Base-by-base conservation (phyloP, 2,113 vertebrate genomes). In the Pluvialis apricaria region DNA sequence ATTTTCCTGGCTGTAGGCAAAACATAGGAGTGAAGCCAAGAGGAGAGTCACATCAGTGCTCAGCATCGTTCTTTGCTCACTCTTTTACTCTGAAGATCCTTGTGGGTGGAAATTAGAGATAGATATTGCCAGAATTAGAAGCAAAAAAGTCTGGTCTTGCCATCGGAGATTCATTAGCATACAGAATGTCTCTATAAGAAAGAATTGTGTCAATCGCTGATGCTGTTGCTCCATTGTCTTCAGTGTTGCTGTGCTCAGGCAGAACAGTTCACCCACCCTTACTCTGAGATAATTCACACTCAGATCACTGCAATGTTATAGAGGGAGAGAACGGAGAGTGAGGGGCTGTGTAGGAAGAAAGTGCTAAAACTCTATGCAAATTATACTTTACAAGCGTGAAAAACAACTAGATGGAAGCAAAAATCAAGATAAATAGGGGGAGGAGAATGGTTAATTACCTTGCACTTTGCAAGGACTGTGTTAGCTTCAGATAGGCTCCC, bases 361-460 rank as follows among this genome's bases (percentile, higher is more conserved):
- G 82, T 40, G 70, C 69, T 93, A 79, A 95, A 96, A 91, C 76
- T 80, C 62, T 69, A 90, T 85, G 83, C 85, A 97, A 96, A 66
- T 92, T 96, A 85, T 71, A 82, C 68, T 87, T 90, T 83, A 80
- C 44, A 54, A 90, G 79, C 94, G 4, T 80, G 88, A 83, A 79
- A 96, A 91, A 87, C 94, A 89, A 91, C 89, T 95, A 95, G 90
- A 96, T 95, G 90, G 45, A 96, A 92, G 94, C 72, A 94, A 97
- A 97, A 97, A 96, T 94, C 82, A 57, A 95, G 94, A 96, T 92
- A 96, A 96, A 97, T 77, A 82, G 76, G 90, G 79, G 92, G 86
- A 97, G 97, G 92, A 97, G 95, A 95, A 96, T 49, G 52, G 92
- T 91, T 96, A 86, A 96, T 96, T 94, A 96, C 93, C 75, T 64